Evolutionary conservation across 2,888 invertebrate species (phyloP).

Genomic region (Lamellibrachia satsuma): DNA sequence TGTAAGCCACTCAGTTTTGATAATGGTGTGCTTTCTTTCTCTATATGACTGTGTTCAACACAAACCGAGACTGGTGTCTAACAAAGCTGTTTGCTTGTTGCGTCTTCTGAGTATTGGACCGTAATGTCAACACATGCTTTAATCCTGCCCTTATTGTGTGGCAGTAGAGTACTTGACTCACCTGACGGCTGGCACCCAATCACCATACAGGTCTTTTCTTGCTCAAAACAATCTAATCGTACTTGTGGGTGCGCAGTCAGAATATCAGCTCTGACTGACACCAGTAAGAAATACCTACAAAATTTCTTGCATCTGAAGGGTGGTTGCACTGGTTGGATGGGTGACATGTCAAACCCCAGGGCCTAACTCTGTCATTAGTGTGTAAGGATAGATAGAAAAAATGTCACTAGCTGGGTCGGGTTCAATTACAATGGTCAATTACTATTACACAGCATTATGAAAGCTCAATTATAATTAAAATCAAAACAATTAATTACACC

Average conservation of each 20-base stretch:
- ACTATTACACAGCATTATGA: too few species aligned
- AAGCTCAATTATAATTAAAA: too few species aligned
- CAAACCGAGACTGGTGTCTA: background rate
- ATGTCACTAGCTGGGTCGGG: too few species aligned
- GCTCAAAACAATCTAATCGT: background rate
- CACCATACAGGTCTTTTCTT: background rate
- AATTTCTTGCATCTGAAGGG: background rate
- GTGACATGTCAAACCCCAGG: background rate
- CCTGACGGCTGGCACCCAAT: background rate
- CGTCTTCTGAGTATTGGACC: background rate
- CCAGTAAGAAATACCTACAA: background rate
- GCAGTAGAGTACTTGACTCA: background rate
- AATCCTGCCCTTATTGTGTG: background rate
- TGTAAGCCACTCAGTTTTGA: background rate
- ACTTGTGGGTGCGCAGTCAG: background rate
- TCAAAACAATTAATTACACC: too few species aligned
- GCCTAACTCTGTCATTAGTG: background rate
- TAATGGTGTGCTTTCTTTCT: background rate
- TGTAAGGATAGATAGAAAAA: background rate
- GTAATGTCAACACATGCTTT: conserved; percentile 10
- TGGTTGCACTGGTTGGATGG: background rate
- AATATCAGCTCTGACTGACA: background rate
- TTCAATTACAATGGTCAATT: too few species aligned
- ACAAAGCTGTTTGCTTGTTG: conserved; percentile 17
- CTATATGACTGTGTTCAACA: background rate